These are phyloP conservation scores for Todus mexicanus DNA, from an alignment of 2,797 vertebrate genomes.

Conservation along the genomic window DNA sequence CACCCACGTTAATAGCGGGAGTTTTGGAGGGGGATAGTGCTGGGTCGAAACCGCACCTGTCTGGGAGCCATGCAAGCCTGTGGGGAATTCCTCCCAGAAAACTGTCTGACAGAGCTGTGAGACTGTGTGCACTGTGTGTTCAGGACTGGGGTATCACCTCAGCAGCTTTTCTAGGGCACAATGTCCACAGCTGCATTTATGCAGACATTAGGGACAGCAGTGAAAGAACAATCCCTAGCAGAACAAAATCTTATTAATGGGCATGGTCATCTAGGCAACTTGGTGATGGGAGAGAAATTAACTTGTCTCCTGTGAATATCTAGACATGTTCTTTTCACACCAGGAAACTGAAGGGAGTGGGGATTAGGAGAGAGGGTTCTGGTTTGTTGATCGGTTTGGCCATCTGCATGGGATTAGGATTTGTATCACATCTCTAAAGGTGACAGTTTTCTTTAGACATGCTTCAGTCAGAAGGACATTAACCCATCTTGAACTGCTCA, in stretches of 20 bases:
- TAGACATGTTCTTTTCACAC: not conserved
- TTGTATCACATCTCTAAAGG: not conserved
- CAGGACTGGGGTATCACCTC: not conserved
- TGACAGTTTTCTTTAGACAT: not conserved
- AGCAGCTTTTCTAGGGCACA: not conserved
- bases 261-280: not conserved
- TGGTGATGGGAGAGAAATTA: not conserved
- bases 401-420: not conserved
- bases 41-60: not conserved
- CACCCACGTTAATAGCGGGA: not conserved
- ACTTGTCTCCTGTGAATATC: not conserved
- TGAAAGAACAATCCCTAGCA: not conserved
- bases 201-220: not conserved
- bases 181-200: not conserved
- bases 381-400: not conserved
- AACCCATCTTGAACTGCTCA: not conserved
- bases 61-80: not conserved
- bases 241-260: not conserved
- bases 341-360: not conserved
- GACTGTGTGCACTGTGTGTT: rapidly evolving
- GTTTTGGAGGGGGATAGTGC: not conserved
- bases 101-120: not conserved
- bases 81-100: not conserved
- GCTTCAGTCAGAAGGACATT: not conserved
- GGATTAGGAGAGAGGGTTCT: not conserved